Base-by-base conservation (phyloP, 2,113 vertebrate species). In the Solea senegalensis region DNA sequence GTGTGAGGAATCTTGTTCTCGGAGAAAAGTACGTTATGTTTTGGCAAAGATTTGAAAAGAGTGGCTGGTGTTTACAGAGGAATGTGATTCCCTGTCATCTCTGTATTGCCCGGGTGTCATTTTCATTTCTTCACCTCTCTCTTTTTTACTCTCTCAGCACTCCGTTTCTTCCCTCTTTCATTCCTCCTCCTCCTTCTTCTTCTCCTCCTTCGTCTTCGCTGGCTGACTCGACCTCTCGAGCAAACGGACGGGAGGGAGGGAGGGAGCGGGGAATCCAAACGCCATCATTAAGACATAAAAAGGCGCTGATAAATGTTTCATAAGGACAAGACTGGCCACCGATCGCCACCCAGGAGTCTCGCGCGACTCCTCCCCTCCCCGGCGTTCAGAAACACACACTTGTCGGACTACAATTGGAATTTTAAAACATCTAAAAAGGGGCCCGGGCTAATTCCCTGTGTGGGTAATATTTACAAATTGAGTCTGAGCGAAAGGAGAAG, bases 401-500 rank as follows among this genome's bases (percentile, higher is more conserved):
- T 69, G 13, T 72, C 64, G 82, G 78, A 92, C 92, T 89, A 93
- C 88, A 91, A 91, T 85, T 83, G 86, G 85, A 93, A 92, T 92
- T 90, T 90, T 91, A 88, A 90, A 92, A 91, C 86, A 88, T 86
- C 82, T 76, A 89, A 87, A 89, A 91, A 83, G 82, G 21, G 21
- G 45, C 74, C 74, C 44, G 14, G 70, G 85, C 87, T 90, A 91
- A 92, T 94, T 94, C 90, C 90, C 89, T 88, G 87, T 85, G 78
- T 76, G 90, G 89, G 89, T 92, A 93, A 93, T 93, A 92, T 93
- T 94, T 94, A 91, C 92, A 92, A 94, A 94, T 93, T 90, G 88
- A 90, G 87, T 86, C 82, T 82, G 83, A 91, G 79, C 89, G 76
- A 69, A 73, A 70, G 16, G 75, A 64, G 81, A 78, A 82, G 72